Base-by-base conservation (phyloP, 2,797 vertebrate genomes). In the Enteromius unitaeniatus region DNA sequence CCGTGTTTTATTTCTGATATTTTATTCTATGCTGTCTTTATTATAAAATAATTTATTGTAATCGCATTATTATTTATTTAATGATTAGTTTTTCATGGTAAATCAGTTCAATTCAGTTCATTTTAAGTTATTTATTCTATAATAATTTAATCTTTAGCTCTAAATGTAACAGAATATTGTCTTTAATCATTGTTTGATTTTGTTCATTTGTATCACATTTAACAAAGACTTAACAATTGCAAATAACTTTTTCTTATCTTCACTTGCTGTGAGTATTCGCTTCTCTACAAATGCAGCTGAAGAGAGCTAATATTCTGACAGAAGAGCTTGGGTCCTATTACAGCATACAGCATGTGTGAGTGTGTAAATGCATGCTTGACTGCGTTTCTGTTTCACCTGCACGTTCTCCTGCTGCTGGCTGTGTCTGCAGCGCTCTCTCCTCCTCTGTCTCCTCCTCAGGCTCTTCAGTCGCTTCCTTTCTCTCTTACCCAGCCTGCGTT, bases 401-500 rank as follows among this genome's bases (percentile, higher is more conserved):
- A 85, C 87, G 85, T 88, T 92, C 53, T 93, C 93, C 77, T 91
- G 93, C 85, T 90, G 90, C 87, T 97, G 95, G 81, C 93, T 96
- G 86, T 96, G 96, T 47, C 95, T 93, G 95, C 95, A 95, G 76
- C 85, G 90, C 87, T 97, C 96, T 85, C 47, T 92, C 84, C 93
- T 94, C 85, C 91, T 95, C 84, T 95, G 95, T 87, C 95, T 97
- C 86, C 94, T 96, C 85, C 94, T 94, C 85, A 96, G 87, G 89
- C 91, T 96, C 92, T 95, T 97, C 37, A 95, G 90, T 84, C 94
- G 95, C 90, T 93, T 97, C 88, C 91, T 96, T 91, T 97, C 96
- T 89, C 92, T 94, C 87, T 95, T 96, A 83, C 77, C 95, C 84
- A 94, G 90, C 26, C 93, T 94, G 88, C 91, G 93, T 45, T 94